A percentile compares a stretch with the other conserved stretches of the same genome.
These are phyloP conservation scores for Paralichthys olivaceus DNA, from an alignment of 2,113 vertebrate genomes.

Conservation along the genomic window DNA sequence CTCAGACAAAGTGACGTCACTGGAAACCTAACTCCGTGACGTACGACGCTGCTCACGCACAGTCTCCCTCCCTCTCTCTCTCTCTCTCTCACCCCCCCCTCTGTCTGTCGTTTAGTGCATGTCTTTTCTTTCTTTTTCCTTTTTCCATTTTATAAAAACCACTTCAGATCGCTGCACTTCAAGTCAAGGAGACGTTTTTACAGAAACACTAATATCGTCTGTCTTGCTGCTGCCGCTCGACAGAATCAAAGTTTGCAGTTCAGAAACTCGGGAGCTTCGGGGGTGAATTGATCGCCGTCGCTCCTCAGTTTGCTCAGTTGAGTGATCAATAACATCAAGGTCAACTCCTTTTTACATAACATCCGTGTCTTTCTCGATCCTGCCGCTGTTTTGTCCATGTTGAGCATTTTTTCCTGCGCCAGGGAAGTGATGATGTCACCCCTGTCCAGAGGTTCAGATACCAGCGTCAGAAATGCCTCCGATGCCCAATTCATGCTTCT, in stretches of 20 bases:
- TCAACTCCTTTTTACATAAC: conserved; percentile 10
- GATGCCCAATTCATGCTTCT: no score
- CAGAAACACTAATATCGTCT: conserved; percentile 12
- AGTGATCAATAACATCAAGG: conserved; percentile 21
- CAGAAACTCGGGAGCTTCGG: no score
- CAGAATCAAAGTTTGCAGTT: neutral
- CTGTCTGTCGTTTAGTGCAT: neutral
- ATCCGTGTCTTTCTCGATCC: neutral
- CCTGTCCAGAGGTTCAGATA: no score
- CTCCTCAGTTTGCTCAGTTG: conserved; percentile 1
- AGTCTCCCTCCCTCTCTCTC: neutral
- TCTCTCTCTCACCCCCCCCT: neutral
- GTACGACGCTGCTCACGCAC: conserved; percentile 1
- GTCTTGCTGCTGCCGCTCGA: neutral
- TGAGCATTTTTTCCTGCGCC: neutral
- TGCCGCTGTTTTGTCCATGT: neutral
- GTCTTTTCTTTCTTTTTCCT: neutral
- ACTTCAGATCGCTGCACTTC: neutral
- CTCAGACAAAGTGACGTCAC: conserved; percentile 68
- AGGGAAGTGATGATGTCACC: no score
- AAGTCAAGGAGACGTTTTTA: neutral
- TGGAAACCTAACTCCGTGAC: conserved; percentile 62
- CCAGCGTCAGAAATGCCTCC: no score
- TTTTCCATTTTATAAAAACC: no score
- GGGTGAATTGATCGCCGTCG: no score